Evolutionary conservation across 2,113 vertebrate species (phyloP), one percentile per base, ranked within the genome.

Genomic region (Macrotis lagotis): DNA sequence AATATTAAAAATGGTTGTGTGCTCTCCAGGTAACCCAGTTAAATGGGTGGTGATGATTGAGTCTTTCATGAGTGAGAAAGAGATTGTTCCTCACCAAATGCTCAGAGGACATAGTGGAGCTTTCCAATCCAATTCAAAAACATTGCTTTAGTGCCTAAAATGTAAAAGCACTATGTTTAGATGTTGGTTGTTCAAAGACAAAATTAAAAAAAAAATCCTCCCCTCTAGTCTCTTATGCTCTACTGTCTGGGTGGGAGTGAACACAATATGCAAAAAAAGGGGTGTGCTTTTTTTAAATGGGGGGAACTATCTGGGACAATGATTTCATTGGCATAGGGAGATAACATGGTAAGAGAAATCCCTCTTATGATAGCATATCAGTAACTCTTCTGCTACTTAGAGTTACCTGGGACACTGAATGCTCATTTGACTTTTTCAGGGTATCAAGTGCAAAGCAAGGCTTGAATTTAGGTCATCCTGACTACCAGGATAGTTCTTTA

Each of bases 1-100:
- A 96, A 93, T 97, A 92, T 97, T 96, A 97, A 97, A 97, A 52
- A 94, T 92, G 96, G 89, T 94, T 94, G 94, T 94, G 48, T 93
- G 51, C 92, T 93, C 95, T 97, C 96, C 90, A 91, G 96, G 95
- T 97, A 97, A 93, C 94, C 96, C 93, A 94, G 92, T 94, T 97
- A 98, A 97, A 96, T 96, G 92, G 94, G 37, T 93, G 92, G 94
- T 97, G 96, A 96, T 92, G 91, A 94, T 89, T 95, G 95, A 88
- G 90, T 97, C 95, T 94, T 95, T 74, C 97, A 96, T 96, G 91
- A 88, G 14, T 0, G 14, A 55, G 47, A 93, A 91, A 92, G 26
- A 47, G 1, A 16, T 83, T 22, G 3, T 50, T 50, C 24, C 59
- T 93, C 49, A 24, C 66, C 66, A 83, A 83, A 83, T 83, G 66